Evolutionary conservation across 2,888 invertebrate genomes (phyloP).

Genomic region (Phalera bucephala): DNA sequence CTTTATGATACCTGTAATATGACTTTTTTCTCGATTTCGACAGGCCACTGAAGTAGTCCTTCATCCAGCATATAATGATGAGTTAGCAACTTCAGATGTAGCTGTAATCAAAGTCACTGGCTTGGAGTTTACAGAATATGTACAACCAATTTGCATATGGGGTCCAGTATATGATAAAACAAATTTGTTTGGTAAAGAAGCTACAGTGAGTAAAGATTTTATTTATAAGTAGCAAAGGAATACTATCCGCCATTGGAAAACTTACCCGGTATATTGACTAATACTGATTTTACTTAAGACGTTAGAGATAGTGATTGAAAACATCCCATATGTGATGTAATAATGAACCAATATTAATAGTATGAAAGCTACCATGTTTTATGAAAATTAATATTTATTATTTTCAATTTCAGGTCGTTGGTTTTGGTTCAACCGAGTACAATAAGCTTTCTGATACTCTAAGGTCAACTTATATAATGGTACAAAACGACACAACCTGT

Average conservation of each 20-base stretch:
- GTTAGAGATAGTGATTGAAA: too few species aligned
- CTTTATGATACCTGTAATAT: too few species aligned
- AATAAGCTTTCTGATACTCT: slow-evolving; percentile 74
- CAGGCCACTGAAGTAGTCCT: slow-evolving; percentile 59
- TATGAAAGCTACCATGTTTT: too few species aligned
- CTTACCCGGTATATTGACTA: too few species aligned
- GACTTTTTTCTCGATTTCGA: too few species aligned
- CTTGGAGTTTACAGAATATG: slow-evolving; percentile 59
- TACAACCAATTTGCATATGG: slow-evolving; percentile 73
- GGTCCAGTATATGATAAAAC: slow-evolving; percentile 68
- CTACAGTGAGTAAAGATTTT: slow-evolving; percentile 47
- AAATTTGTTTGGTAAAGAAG: slow-evolving; percentile 54
- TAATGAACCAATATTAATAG: too few species aligned
- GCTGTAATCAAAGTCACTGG: slow-evolving; percentile 61
- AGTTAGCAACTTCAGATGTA: slow-evolving; percentile 59
- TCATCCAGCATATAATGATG: slow-evolving; percentile 57
- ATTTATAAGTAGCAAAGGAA: too few species aligned
- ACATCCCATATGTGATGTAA: too few species aligned
- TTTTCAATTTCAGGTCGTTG: slow-evolving; percentile 64
- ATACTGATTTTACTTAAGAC: too few species aligned
- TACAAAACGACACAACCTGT: slow-evolving; percentile 79
- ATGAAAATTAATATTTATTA: too few species aligned
- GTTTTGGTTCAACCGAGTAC: slow-evolving; percentile 84
- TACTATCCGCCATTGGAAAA: too few species aligned
- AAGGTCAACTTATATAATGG: slow-evolving; percentile 69